Percentiles rank a stretch among this genome's conserved stretches.
Evolutionary conservation across 2,888 invertebrate genomes (phyloP).

Genomic region (Agrotis clavis): DNA sequence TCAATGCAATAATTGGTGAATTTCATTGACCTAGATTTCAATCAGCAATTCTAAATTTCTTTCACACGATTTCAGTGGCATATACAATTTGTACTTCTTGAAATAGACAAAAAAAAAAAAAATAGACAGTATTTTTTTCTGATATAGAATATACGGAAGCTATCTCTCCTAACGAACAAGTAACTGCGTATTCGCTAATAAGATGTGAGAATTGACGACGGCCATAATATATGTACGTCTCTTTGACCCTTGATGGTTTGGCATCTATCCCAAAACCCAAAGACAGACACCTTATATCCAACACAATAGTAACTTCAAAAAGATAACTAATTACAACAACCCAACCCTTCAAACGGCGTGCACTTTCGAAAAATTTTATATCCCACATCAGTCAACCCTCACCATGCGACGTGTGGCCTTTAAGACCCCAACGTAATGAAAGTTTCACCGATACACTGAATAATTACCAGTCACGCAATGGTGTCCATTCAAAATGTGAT

Average conservation of each 20-base stretch:
- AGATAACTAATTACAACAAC: conserved; percentile 21
- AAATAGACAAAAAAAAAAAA: no score
- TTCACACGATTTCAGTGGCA: no score
- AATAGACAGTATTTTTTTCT: no score
- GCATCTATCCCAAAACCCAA: neutral
- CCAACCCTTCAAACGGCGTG: conserved; percentile 56
- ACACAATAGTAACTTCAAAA: conserved; percentile 23
- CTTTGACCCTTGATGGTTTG: no score
- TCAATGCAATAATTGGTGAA: no score
- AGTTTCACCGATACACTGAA: conserved; percentile 64
- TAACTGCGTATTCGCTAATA: no score
- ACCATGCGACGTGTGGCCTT: conserved; percentile 74
- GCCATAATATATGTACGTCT: no score
- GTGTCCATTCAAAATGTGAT: conserved; percentile 75
- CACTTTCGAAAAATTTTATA: conserved; percentile 65
- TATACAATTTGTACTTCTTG: no score
- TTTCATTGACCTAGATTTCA: no score
- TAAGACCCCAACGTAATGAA: conserved; percentile 71
- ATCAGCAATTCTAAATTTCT: no score
- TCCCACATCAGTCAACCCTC: conserved; percentile 64
- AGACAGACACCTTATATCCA: neutral
- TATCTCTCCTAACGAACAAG: neutral
- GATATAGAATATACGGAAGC: no score
- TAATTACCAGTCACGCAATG: conserved; percentile 82
- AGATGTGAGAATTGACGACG: no score